Evolutionary conservation across 2,113 vertebrate species (phyloP).

Genomic region (Heterotis niloticus): DNA sequence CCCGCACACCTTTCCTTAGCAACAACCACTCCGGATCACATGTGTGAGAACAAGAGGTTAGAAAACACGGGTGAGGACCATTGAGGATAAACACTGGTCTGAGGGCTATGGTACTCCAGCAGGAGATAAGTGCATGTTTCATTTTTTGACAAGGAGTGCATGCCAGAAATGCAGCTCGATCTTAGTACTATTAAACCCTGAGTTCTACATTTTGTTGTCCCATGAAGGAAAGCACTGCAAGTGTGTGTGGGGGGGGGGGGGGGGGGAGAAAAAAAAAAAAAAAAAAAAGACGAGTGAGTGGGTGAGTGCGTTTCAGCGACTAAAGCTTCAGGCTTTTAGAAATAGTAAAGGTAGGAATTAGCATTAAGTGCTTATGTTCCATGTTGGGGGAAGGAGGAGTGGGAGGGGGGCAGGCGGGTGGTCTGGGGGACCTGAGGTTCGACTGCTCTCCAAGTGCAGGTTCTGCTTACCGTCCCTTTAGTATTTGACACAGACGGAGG

Average conservation of each 20-base stretch:
- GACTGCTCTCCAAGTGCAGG: constrained; percentile 51
- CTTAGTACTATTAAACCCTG: constrained; percentile 65
- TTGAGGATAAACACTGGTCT: constrained; percentile 62
- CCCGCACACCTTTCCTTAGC: constrained; percentile 47
- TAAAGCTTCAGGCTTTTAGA: constrained; percentile 34
- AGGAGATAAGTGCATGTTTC: constrained; percentile 66
- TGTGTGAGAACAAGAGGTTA: constrained; percentile 39
- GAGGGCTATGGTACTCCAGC: constrained; percentile 61
- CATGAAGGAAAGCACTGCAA: constrained; percentile 52
- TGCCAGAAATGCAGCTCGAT: constrained; percentile 58
- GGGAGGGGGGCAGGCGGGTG: not conserved
- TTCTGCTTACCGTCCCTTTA: constrained; percentile 61
- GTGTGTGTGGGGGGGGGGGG: not conserved
- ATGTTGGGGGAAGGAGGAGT: not conserved
- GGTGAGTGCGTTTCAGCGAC: constrained; percentile 42
- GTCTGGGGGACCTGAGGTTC: constrained; percentile 28
- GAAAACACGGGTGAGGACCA: constrained; percentile 31
- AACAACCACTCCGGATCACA: constrained; percentile 13
- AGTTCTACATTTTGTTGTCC: constrained; percentile 65
- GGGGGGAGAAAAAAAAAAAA: too few relatives aligned
- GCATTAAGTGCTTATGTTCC: constrained; percentile 4
- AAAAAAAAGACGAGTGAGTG: constrained; percentile 27
- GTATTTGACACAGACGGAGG: constrained; percentile 58
- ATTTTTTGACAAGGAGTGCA: constrained; percentile 48
- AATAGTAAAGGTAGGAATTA: constrained; percentile 34